Evolutionary conservation across 2,113 vertebrate species (phyloP), one percentile per base, ranked within the genome.

Genomic region (Zosterops pallidus): DNA sequence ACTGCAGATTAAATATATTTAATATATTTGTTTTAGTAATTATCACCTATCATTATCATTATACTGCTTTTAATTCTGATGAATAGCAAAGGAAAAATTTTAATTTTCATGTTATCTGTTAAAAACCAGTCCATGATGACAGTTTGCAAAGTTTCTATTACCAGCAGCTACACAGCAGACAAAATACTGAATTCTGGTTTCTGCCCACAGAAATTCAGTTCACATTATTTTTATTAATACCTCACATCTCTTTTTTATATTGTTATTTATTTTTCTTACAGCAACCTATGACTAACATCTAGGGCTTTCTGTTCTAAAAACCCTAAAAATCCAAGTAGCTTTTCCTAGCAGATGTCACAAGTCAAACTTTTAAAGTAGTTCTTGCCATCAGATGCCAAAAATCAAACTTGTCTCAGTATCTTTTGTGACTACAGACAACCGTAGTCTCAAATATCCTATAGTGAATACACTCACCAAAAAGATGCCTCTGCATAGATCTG

Each of bases 21-120:
- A 95, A 79, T 86, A 24, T 78, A 76, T 96, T 97, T 96, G 87
- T 71, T 95, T 96, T 94, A 93, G 47, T 93, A 94, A 97, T 93
- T 94, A 92, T 47, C 80, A 95, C 50, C 67, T 90, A 91, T 74
- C 47, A 65, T 84, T 91, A 94, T 19, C 35, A 86, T 86, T 85
- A 82, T 46, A 92, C 75, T 86, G 65, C 15, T 90, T 94, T 83
- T 67, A 81, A 77, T 71, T 81, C 37, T 67, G 33, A 86, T 26
- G 20, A 42, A 77, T 31, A 74, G 55, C 33, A 64, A 74, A 83
- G 18, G 22, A 81, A 89, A 94, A 39, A 7, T 26, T 94, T 92
- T 67, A 78, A 39, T 90, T 91, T 90, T 78, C n/a, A 25, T 37
- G 41, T 77, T 86, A 72, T 70, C 39, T 78, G 33, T 68, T 91